These are phyloP conservation scores for Lota lota DNA, from an alignment of 2,113 vertebrate genomes.

Conservation along the genomic window DNA sequence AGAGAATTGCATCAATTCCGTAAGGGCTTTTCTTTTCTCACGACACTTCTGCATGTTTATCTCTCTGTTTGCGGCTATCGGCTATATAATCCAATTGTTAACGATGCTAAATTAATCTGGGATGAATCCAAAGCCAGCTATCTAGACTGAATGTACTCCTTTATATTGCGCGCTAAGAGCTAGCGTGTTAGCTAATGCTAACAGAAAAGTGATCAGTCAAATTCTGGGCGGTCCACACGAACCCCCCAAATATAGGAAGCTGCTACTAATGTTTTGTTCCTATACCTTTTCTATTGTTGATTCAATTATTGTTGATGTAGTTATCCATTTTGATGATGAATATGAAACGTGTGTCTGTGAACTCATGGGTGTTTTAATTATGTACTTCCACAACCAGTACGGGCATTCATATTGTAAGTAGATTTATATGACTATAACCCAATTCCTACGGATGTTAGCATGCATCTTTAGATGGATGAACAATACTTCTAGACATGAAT, in stretches of 20 bases:
- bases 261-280: constrained; percentile 15
- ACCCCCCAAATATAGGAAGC: constrained; percentile 24
- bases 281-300: not conserved
- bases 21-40: constrained; percentile 56
- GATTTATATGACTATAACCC: too few species aligned
- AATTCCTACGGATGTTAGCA: too few species aligned
- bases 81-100: not conserved
- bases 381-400: not conserved
- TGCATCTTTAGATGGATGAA: too few species aligned
- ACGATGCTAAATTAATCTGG: not conserved
- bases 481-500: too few species aligned
- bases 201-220: constrained; percentile 50
- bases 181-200: constrained; percentile 48
- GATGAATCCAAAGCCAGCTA: not conserved
- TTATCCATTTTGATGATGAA: not conserved
- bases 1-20: constrained; percentile 75
- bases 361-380: not conserved
- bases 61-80: not conserved
- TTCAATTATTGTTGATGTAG: not conserved
- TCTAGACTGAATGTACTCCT: constrained; percentile 16
- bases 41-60: not conserved
- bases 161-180: constrained; percentile 42
- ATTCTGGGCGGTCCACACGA: constrained; percentile 46
- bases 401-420: too few species aligned
- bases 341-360: not conserved